phyloP scores from a whole-genome alignment of 2,888 invertebrate genomes.

The Plebejus anna region DNA sequence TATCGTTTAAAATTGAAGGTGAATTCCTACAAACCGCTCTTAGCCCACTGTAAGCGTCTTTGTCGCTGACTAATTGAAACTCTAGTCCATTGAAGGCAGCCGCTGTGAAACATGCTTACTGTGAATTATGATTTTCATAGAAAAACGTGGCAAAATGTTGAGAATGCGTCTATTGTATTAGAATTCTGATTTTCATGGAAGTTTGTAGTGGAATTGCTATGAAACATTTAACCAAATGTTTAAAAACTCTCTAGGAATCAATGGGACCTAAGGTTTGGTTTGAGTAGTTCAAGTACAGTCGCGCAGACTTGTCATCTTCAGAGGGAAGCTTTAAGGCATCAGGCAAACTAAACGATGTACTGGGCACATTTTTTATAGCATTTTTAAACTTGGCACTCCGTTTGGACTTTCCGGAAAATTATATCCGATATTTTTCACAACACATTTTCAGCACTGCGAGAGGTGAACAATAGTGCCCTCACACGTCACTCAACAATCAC shows the following conservation, averaged over 20 bases:
- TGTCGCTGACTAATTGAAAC: slow-evolving; percentile 1
- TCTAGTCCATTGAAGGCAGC: neutral
- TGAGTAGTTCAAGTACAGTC: too few species aligned
- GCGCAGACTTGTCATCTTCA: too few species aligned
- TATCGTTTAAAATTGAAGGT: neutral
- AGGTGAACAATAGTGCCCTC: neutral
- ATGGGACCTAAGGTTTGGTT: too few species aligned
- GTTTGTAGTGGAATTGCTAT: too few species aligned
- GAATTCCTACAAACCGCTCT: neutral
- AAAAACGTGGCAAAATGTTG: neutral
- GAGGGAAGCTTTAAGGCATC: too few species aligned
- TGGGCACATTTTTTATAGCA: too few species aligned
- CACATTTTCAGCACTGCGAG: neutral
- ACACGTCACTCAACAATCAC: neutral
- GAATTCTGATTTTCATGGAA: neutral
- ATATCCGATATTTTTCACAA: neutral
- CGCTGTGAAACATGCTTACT: neutral
- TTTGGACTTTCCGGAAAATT: neutral
- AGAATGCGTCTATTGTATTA: neutral
- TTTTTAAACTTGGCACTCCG: too few species aligned
- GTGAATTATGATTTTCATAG: neutral
- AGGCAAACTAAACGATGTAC: too few species aligned
- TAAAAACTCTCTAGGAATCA: too few species aligned
- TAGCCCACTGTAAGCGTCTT: neutral
- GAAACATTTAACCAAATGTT: too few species aligned